Base-by-base conservation (phyloP, 2,113 vertebrate species). In the Euleptes europaea region DNA sequence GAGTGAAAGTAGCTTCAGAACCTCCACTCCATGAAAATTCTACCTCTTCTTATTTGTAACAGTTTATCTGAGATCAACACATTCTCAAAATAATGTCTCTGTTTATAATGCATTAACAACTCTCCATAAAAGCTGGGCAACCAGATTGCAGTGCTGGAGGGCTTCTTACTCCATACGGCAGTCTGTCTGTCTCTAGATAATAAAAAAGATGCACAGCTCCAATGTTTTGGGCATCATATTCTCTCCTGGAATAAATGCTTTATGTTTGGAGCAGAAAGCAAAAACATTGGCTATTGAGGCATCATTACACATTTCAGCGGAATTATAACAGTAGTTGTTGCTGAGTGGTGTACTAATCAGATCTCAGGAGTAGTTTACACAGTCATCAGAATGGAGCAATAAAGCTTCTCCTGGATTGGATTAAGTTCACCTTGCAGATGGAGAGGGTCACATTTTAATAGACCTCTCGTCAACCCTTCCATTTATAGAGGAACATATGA, bases 101-200 rank as follows among this genome's bases (percentile, higher is more conserved):
- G 74, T 65, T 83, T 76, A 78, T 78, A 87, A 49, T 38, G 17
- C 57, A 78, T 78, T 86, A 86, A 71, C 49, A 82, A 49, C 49
- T 82, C 67, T 71, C 72, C 66, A 77, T 60, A 78, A 82, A 86
- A 86, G 51, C 49, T 82, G 60, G 74, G n/a, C 80, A 71, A 47
- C 80, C 73, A 82, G 73, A 86, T 71, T 85, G 76, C 67, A 73
- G 26, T 76, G 73, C 80, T 71, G 31, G 80, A 60, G 63, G 85
- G 73, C 65, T 86, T 70, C 17, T 77, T 49, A 82, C 51, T 78
- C 63, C 12, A 82, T 76, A 70, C 14, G 26, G 15, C 80, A 70
- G n/a, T 77, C 73, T 82, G 65, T 77, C 80, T 86, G 49, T 60
- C 79, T 82, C 65, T 77, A 77, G 47, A 82, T 69, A 82, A 82